phyloP scores from a whole-genome alignment of 2,888 invertebrate species.

The Nemotelus nigrinus region DNA sequence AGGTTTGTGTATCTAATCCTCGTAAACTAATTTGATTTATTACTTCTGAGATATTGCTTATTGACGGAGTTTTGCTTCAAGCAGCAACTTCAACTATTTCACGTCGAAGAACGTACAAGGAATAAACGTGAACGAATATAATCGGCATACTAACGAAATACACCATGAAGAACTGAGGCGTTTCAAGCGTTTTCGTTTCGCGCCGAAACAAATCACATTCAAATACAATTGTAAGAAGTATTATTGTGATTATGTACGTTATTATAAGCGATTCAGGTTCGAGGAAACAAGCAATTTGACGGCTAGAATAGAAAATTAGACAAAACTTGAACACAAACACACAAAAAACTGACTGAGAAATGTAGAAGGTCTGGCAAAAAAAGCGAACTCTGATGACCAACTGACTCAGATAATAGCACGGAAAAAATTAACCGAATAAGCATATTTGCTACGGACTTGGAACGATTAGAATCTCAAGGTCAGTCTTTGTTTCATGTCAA shows the following conservation, averaged over 20 bases:
- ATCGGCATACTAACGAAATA: too few relatives aligned
- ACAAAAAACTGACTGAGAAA: neutral
- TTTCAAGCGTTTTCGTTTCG: neutral
- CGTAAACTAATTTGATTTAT: too few relatives aligned
- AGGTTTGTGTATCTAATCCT: too few relatives aligned
- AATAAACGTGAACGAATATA: too few relatives aligned
- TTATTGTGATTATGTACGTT: constrained; percentile 13
- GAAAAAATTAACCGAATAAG: constrained; percentile 23
- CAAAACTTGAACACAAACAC: constrained; percentile 20
- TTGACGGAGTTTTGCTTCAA: too few relatives aligned
- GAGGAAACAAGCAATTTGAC: constrained; percentile 26
- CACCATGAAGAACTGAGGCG: too few relatives aligned
- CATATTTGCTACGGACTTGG: constrained; percentile 24
- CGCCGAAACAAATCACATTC: constrained; percentile 15
- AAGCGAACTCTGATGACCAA: constrained; percentile 24
- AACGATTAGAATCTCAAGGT: constrained; percentile 37
- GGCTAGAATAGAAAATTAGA: constrained; percentile 12
- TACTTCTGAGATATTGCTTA: too few relatives aligned
- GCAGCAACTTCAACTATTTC: too few relatives aligned
- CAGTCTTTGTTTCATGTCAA: constrained; percentile 25
- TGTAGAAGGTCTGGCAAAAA: neutral
- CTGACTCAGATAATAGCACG: constrained; percentile 33
- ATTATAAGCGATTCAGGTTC: neutral
- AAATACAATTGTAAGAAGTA: constrained; percentile 7
- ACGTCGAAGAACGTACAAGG: too few relatives aligned